Percentiles rank a stretch among this genome's conserved stretches.
Conservation (phyloP, 2,797 vertebrate genomes). For the Holocentrus rufus region DNA sequence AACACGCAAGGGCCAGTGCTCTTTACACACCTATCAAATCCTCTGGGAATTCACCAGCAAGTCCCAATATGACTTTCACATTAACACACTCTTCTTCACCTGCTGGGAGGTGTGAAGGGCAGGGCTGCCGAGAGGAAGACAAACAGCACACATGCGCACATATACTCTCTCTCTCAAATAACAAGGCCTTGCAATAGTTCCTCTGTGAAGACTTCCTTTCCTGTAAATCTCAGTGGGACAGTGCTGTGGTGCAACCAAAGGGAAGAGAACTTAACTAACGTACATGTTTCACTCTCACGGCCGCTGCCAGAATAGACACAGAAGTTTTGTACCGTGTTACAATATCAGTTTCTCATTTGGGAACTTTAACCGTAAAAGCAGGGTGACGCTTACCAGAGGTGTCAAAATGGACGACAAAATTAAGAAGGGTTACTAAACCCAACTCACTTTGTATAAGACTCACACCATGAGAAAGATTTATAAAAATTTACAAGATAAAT, state of each 20-base stretch:
- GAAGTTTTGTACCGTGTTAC: no score
- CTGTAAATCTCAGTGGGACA: background rate
- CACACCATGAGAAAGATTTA: no score
- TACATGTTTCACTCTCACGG: background rate
- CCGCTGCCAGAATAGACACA: background rate
- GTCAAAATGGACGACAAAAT: no score
- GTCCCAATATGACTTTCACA: slow-evolving; percentile 14
- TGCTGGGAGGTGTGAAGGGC: slow-evolving; percentile 9
- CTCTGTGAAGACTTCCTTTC: background rate
- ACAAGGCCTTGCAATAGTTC: background rate
- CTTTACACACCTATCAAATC: background rate
- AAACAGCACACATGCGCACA: background rate
- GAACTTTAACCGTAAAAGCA: no score
- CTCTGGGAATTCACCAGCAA: slow-evolving; percentile 5
- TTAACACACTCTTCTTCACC: slow-evolving; percentile 9
- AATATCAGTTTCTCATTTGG: no score
- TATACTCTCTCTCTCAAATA: background rate
- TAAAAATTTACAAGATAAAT: no score
- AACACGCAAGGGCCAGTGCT: background rate
- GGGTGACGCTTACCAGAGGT: no score
- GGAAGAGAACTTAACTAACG: background rate
- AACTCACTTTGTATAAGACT: no score
- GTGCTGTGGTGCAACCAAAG: background rate
- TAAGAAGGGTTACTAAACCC: no score
- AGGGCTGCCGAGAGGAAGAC: background rate